Conservation (phyloP, 2,888 invertebrate species). For the Parapristionchus giblindavisi region DNA sequence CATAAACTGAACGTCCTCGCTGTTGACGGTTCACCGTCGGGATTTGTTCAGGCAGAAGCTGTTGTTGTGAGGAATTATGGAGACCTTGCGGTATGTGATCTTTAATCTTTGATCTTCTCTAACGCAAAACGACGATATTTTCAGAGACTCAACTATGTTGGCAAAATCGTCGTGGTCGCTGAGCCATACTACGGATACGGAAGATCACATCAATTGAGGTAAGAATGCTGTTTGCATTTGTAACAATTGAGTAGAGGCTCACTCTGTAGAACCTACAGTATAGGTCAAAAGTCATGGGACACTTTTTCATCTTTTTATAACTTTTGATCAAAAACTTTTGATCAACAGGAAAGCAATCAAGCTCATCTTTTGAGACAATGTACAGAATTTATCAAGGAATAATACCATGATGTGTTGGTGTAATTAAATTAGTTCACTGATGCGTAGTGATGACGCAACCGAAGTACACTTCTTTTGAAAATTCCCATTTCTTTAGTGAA, state of each 20-base stretch:
- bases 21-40: conserved; percentile 25
- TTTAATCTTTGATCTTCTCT: too few relatives aligned
- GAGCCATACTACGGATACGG: conserved; percentile 37
- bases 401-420: too few relatives aligned
- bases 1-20: conserved; percentile 35
- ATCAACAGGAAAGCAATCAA: not conserved
- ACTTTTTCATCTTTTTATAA: not conserved
- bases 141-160: conserved; percentile 35
- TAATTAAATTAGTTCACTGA: too few relatives aligned
- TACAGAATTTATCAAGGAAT: too few relatives aligned
- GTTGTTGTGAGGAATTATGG: conserved; percentile 34
- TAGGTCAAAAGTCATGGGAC: not conserved
- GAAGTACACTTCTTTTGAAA: too few relatives aligned
- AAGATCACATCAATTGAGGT: conserved; percentile 6
- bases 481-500: too few relatives aligned
- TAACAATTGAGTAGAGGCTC: too few relatives aligned
- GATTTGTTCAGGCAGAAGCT: conserved; percentile 25
- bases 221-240: not conserved
- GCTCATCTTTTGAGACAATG: too few relatives aligned
- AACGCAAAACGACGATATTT: too few relatives aligned
- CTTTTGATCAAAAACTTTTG: not conserved
- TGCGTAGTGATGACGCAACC: too few relatives aligned
- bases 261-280: too few relatives aligned
- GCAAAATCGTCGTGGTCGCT: conserved; percentile 36
- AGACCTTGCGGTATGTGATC: conserved; percentile 27